phyloP scores from a whole-genome alignment of 2,797 vertebrate genomes.

The Tragopan temminckii region DNA sequence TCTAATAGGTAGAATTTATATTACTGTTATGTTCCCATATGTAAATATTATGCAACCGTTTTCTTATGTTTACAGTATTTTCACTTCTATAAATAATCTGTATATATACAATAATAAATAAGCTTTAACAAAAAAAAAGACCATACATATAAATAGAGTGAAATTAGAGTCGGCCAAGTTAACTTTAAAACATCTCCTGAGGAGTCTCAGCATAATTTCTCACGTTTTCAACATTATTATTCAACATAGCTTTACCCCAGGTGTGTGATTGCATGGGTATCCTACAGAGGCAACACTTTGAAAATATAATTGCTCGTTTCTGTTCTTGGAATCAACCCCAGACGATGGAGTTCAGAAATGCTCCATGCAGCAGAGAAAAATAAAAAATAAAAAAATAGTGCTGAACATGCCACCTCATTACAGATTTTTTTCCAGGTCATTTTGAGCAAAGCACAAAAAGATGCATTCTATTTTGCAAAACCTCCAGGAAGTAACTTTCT shows the following conservation, averaged over 20 bases:
- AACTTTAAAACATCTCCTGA: neutral
- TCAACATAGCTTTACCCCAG: neutral
- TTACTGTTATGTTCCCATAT: neutral
- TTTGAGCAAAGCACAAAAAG: neutral
- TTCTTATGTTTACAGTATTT: neutral
- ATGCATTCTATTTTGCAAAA: neutral
- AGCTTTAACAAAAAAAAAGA: neutral
- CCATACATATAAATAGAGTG: neutral
- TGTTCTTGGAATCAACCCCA: neutral
- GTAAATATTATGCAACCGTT: neutral
- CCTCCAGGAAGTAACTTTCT: neutral
- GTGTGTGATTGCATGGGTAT: neutral
- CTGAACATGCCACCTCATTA: neutral
- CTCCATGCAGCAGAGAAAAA: neutral
- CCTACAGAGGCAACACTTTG: neutral
- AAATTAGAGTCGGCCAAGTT: neutral
- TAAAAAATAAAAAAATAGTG: neutral
- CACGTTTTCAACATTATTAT: neutral
- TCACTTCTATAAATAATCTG: neutral
- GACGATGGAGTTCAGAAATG: neutral
- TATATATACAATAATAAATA: neutral
- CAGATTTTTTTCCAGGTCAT: neutral
- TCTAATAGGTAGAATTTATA: neutral
- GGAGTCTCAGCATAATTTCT: neutral
- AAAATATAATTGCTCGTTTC: neutral